phyloP scores from a whole-genome alignment of 2,888 invertebrate species.

The Stenurella melanura region DNA sequence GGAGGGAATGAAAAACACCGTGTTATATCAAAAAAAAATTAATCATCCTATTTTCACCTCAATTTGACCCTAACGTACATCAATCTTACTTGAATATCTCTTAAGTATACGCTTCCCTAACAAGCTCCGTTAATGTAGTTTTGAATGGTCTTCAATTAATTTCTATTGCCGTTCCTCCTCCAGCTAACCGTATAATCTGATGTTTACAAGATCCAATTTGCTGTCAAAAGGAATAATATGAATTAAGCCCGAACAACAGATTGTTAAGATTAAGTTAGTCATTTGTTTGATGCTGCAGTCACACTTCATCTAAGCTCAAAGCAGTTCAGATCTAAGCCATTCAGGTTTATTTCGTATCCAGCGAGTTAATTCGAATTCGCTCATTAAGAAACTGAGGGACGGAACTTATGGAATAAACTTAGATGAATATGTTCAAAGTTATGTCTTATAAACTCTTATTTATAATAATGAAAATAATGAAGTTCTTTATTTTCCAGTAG shows the following conservation, averaged over 20 bases:
- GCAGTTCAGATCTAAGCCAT: not conserved
- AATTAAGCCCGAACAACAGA: not conserved
- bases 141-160: conserved; percentile 3
- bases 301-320: not conserved
- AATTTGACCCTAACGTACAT: not conserved
- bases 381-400: not conserved
- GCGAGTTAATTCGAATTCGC: not conserved
- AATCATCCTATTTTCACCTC: not conserved
- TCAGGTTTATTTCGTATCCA: not conserved
- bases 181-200: not conserved
- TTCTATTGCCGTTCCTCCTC: not conserved
- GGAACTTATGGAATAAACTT: too few species aligned
- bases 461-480: too few species aligned
- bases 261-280: conserved; percentile 1
- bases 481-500: too few species aligned
- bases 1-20: not conserved
- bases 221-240: not conserved
- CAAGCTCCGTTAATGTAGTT: not conserved
- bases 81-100: not conserved
- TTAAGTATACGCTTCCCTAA: not conserved
- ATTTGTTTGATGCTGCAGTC: not conserved
- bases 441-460: too few species aligned
- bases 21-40: not conserved
- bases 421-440: too few species aligned
- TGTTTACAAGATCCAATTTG: conserved; percentile 4